A percentile compares a stretch with the other conserved stretches of the same genome.
These are phyloP conservation scores for Gila orcuttii DNA, from an alignment of 2,113 vertebrate genomes.

Conservation along the genomic window DNA sequence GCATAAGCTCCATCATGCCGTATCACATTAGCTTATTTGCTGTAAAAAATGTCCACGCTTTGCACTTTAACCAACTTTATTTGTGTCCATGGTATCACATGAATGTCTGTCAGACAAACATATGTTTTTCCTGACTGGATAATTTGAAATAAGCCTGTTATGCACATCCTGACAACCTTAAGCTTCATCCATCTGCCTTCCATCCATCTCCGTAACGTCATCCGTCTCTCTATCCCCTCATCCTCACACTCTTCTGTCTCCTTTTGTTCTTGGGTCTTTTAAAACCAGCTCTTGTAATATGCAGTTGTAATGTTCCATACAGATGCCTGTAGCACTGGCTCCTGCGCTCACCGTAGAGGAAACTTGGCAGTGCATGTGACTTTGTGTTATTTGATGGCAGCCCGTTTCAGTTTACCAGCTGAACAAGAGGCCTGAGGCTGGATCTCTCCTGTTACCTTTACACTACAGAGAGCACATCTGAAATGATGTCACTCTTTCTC, in stretches of 20 bases:
- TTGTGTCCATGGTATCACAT: background rate
- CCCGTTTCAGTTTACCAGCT: constrained; percentile 60
- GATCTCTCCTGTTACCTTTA: constrained; percentile 52
- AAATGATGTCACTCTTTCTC: constrained; percentile 51
- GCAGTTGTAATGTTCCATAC: background rate
- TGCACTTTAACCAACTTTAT: background rate
- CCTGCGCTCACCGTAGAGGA: constrained; percentile 35
- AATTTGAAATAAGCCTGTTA: constrained; percentile 41
- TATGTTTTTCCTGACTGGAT: background rate
- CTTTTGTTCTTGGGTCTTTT: constrained; percentile 11
- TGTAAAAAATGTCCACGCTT: background rate
- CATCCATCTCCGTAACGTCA: background rate
- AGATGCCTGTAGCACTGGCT: constrained; percentile 9
- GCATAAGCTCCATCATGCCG: background rate
- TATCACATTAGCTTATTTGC: background rate
- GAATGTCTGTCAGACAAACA: background rate
- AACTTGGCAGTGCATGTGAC: constrained; percentile 50
- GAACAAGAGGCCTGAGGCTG: constrained; percentile 38
- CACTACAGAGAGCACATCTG: constrained; percentile 37
- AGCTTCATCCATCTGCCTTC: constrained; percentile 50
- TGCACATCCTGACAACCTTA: constrained; percentile 45
- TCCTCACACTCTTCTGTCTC: background rate
- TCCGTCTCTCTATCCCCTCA: background rate
- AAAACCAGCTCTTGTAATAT: constrained; percentile 17
- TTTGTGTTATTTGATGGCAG: constrained; percentile 55